A percentile compares a stretch with the other conserved stretches of the same genome.
phyloP scores from a whole-genome alignment of 1,140 invertebrate genomes.

The Plectrocnemia conspersa region DNA sequence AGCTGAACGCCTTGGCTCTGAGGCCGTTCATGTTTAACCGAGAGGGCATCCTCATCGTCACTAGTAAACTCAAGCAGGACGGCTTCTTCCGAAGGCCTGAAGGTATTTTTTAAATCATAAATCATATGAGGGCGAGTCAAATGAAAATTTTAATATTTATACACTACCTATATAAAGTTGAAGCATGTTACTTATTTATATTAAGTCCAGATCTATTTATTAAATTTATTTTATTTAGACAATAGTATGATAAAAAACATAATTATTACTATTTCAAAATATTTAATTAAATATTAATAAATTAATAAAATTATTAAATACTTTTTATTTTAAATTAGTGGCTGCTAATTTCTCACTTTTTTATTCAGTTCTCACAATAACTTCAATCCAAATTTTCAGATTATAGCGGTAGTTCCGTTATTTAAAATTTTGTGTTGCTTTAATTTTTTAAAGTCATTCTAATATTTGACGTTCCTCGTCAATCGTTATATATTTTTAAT shows the following conservation, averaged over 20 bases:
- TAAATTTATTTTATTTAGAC: neutral
- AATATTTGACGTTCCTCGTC: too few relatives aligned
- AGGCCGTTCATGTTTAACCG: conserved; percentile 87
- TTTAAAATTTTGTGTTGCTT: neutral
- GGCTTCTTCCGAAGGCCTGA: conserved; percentile 86
- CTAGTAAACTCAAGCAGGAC: conserved; percentile 72
- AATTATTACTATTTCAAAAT: neutral
- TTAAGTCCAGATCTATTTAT: neutral
- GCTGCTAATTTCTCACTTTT: neutral
- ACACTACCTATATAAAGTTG: neutral
- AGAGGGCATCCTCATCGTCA: conserved; percentile 81
- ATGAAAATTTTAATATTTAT: neutral
- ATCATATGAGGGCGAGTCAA: conserved; percentile 4
- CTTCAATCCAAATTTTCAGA: neutral
- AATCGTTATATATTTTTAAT: too few relatives aligned
- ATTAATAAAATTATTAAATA: neutral
- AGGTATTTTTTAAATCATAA: conserved; percentile 55
- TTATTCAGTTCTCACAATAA: neutral
- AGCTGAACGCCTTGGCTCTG: conserved; percentile 75
- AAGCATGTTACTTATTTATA: too few relatives aligned
- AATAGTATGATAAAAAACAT: neutral
- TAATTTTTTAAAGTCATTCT: neutral
- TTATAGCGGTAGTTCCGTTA: neutral
- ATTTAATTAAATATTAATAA: neutral
- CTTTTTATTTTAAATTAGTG: neutral